Evolutionary conservation across 2,797 vertebrate species (phyloP), one percentile per base, ranked within the genome.

Genomic region (Trichosurus vulpecula): DNA sequence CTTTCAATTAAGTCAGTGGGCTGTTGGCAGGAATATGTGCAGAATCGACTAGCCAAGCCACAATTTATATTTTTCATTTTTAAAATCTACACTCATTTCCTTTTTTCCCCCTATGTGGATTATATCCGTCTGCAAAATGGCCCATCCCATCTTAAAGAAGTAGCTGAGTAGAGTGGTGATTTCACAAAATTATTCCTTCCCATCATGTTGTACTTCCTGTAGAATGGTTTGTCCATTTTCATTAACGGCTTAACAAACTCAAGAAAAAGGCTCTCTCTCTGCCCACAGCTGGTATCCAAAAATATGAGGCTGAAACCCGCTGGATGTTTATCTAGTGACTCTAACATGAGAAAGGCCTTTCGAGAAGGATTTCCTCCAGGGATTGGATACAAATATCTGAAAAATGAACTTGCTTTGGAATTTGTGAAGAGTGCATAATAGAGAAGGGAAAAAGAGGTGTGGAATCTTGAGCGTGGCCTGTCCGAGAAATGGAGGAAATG

Each of bases 341-440:
- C 93, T 92, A 98, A 97, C 96, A 94, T 94, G 58, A 96, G 97
- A 97, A 94, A 95, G 94, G 91, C 97, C 94, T 94, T 97, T 97
- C 96, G 96, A 93, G 97, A 97, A 96, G 96, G 97, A 98, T 97
- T 98, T 98, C 98, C 97, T 97, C 94, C 96, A 91, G 95, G 97
- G 98, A 98, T 98, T 96, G 94, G 96, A 96, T 98, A 98, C 92
- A 96, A 95, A 90, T 98, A 97, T 11, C 95, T 97, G 97, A 98
- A 98, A 98, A 97, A 66, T 98, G 92, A 96, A 97, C 97, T 98
- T 97, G 97, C 97, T 98, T 96, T 96, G 92, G 94, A 98, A 91
- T 93, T 96, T 92, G n/a, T 94, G 92, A 98, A 94, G 55, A 97
- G 96, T 96, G 96, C 97, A 0, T 97, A 97, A 92, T 91, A 94